phyloP scores from a whole-genome alignment of 1,140 invertebrate genomes.

The Eurytemora carolleeae region DNA sequence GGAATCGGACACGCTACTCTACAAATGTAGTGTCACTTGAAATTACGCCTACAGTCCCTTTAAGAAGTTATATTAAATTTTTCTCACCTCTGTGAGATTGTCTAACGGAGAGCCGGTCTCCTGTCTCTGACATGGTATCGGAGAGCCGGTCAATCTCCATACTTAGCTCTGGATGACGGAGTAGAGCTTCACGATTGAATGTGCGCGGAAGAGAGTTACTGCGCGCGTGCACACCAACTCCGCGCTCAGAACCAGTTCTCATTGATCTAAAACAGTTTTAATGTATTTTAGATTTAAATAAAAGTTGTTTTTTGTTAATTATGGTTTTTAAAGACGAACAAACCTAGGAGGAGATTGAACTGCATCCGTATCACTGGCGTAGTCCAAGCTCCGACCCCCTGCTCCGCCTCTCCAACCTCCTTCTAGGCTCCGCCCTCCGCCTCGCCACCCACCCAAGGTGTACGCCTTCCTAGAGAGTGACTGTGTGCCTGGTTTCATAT shows the following conservation, averaged over 20 bases:
- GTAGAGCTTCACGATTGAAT: slow-evolving; percentile 1
- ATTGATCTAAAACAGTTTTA: too few species aligned
- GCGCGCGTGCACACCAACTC: slow-evolving; percentile 13
- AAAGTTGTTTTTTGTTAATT: too few species aligned
- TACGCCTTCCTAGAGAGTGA: slow-evolving; percentile 57
- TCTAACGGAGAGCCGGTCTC: not conserved
- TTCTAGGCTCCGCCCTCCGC: too few species aligned
- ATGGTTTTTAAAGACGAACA: too few species aligned
- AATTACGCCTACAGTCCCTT: too few species aligned
- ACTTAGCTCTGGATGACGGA: slow-evolving; percentile 9
- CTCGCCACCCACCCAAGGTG: slow-evolving; percentile 23
- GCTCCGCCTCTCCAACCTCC: too few species aligned
- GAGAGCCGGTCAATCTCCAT: slow-evolving; percentile 11
- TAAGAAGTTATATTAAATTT: too few species aligned
- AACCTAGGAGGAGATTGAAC: slow-evolving; percentile 25
- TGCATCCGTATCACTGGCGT: slow-evolving; percentile 82
- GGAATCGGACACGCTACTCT: too few species aligned
- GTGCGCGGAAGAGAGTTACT: slow-evolving; percentile 40
- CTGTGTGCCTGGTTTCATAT: too few species aligned
- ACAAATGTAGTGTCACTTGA: too few species aligned
- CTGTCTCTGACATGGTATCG: not conserved
- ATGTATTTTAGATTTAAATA: too few species aligned
- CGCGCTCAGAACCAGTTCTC: too few species aligned
- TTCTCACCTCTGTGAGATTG: not conserved
- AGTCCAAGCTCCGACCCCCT: slow-evolving; percentile 61